A percentile compares a stretch with the other conserved stretches of the same genome.
These are phyloP conservation scores for Himantopus leucocephalus DNA, from an alignment of 2,113 vertebrate species.

Conservation along the genomic window DNA sequence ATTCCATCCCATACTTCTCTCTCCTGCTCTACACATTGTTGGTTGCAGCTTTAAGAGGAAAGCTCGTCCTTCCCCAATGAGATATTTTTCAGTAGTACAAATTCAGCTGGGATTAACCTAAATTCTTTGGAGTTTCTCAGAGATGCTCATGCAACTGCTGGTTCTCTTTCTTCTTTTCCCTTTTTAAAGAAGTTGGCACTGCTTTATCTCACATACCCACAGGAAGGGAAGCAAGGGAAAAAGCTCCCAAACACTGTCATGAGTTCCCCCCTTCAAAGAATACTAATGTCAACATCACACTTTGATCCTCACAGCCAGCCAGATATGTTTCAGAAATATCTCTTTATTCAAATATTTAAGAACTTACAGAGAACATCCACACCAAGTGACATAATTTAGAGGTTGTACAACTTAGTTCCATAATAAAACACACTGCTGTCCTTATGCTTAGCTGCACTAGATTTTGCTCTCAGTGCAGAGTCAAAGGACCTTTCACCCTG, in stretches of 20 bases:
- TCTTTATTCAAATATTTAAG: slow-evolving; percentile 47
- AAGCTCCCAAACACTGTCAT: neutral
- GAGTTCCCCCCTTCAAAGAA: slow-evolving; percentile 15
- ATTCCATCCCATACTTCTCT: neutral
- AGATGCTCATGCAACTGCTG: neutral
- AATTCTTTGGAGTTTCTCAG: neutral
- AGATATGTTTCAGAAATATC: slow-evolving; percentile 29
- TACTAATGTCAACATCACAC: neutral
- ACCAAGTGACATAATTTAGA: slow-evolving; percentile 7
- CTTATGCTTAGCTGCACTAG: neutral
- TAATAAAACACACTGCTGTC: neutral
- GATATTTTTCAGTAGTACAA: neutral
- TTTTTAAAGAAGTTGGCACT: neutral
- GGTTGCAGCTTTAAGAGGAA: neutral
- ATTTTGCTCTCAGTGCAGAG: neutral
- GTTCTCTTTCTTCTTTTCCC: neutral
- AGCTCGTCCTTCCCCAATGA: neutral
- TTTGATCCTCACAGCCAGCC: slow-evolving; percentile 1
- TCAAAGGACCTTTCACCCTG: neutral
- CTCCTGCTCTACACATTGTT: neutral
- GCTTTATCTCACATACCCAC: neutral
- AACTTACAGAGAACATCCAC: neutral
- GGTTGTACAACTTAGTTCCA: neutral
- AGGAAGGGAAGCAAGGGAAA: neutral
- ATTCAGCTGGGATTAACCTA: neutral